Conservation (phyloP, 2,888 invertebrate genomes). For the Aporophyla nigra region DNA sequence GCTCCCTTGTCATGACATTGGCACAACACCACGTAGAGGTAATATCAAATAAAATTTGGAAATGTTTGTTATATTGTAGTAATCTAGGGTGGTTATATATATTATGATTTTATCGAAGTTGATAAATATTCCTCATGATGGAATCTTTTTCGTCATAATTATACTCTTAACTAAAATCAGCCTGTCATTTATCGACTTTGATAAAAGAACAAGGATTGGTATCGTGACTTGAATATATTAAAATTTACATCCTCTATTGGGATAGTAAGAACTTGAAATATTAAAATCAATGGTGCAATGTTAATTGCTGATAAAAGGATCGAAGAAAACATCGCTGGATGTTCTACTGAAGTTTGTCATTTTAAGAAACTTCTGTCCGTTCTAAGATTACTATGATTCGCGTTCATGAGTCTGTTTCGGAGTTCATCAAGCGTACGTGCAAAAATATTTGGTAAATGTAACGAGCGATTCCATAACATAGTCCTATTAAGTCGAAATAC, state of each 20-base stretch:
- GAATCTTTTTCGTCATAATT: slow-evolving; percentile 26
- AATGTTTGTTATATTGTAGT: slow-evolving; percentile 58
- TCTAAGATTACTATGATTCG: slow-evolving; percentile 53
- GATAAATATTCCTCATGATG: slow-evolving; percentile 44
- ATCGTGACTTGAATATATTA: slow-evolving; percentile 54
- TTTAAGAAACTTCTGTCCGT: slow-evolving; percentile 47
- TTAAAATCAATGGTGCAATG: slow-evolving; percentile 65
- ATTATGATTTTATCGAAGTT: slow-evolving; percentile 52
- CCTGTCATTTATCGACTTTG: slow-evolving; percentile 48
- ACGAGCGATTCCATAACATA: slow-evolving; percentile 71
- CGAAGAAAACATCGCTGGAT: slow-evolving; percentile 27
- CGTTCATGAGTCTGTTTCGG: slow-evolving; percentile 75
- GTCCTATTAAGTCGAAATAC: slow-evolving; percentile 68
- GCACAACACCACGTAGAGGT: slow-evolving; percentile 49
- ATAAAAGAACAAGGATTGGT: slow-evolving; percentile 49
- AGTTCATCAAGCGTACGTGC: slow-evolving; percentile 77
- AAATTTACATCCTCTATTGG: slow-evolving; percentile 63
- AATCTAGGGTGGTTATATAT: slow-evolving; percentile 47
- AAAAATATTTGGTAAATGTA: slow-evolving; percentile 68
- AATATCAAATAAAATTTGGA: slow-evolving; percentile 53
- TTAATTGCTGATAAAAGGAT: slow-evolving; percentile 48
- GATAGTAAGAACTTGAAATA: slow-evolving; percentile 53
- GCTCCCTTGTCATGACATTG: slow-evolving; percentile 55
- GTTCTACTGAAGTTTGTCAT: slow-evolving; percentile 40
- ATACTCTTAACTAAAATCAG: slow-evolving; percentile 20